Conservation (phyloP, 2,797 vertebrate species). For the Sebastes ruberrimus region DNA sequence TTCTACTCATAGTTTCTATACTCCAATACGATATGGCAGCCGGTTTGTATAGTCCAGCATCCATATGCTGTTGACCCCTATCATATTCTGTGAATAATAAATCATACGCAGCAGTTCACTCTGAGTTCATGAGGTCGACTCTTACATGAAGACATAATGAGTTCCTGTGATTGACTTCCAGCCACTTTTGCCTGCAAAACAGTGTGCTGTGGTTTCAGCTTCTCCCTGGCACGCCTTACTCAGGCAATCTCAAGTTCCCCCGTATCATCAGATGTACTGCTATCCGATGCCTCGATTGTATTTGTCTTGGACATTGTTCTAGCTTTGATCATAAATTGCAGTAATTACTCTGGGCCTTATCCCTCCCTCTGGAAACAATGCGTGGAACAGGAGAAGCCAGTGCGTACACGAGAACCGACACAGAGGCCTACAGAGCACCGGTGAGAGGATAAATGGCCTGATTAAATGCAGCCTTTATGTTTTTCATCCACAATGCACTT, state of each 20-base stretch:
- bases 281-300: slow-evolving; percentile 77
- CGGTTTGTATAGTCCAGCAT: slow-evolving; percentile 21
- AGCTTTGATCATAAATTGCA: slow-evolving; percentile 84
- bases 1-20: not conserved
- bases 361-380: slow-evolving; percentile 76
- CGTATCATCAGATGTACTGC: slow-evolving; percentile 74
- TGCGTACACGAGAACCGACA: slow-evolving; percentile 49
- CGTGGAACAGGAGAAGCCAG: slow-evolving; percentile 77
- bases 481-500: slow-evolving; percentile 70
- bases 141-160: slow-evolving; percentile 45
- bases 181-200: slow-evolving; percentile 54
- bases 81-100: slow-evolving; percentile 43
- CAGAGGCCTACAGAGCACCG: slow-evolving; percentile 47
- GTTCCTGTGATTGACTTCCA: slow-evolving; percentile 68
- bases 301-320: slow-evolving; percentile 84
- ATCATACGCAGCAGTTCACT: slow-evolving; percentile 55
- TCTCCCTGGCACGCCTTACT: slow-evolving; percentile 69
- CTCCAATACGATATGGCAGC: not conserved
- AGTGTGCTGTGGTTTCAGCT: slow-evolving; percentile 66
- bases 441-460: slow-evolving; percentile 67
- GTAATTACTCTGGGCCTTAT: slow-evolving; percentile 80
- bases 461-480: slow-evolving; percentile 75
- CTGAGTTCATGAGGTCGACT: slow-evolving; percentile 55
- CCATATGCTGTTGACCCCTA: slow-evolving; percentile 28
- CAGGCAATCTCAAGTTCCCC: slow-evolving; percentile 72